These are phyloP conservation scores for Chymomyza amoena DNA, from an alignment of 2,888 invertebrate species.

Conservation along the genomic window DNA sequence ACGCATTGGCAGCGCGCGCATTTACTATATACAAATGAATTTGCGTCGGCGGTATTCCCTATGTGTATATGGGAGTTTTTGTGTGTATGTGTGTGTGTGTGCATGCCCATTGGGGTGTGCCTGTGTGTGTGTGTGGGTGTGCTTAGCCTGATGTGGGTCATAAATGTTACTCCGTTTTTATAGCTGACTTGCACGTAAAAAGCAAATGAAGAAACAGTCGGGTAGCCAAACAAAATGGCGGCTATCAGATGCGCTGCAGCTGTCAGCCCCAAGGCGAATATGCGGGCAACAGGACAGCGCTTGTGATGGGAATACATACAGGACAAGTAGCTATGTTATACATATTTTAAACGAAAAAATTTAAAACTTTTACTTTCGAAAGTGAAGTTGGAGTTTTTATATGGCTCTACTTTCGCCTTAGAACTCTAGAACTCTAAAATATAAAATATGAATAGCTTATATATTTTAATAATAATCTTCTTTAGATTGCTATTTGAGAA, in stretches of 20 bases:
- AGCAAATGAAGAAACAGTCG: slow-evolving; percentile 37
- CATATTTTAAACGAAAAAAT: not conserved
- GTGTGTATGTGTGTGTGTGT: slow-evolving; percentile 12
- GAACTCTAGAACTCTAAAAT: too few relatives aligned
- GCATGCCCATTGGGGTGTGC: slow-evolving; percentile 4
- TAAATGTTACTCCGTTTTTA: slow-evolving; percentile 74
- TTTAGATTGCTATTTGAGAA: too few relatives aligned
- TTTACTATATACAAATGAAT: not conserved
- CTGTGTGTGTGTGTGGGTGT: slow-evolving; percentile 21
- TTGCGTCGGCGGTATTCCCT: slow-evolving; percentile 5
- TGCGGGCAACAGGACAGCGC: slow-evolving; percentile 1
- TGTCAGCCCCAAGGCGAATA: not conserved
- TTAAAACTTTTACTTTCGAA: too few relatives aligned
- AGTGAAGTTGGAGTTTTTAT: too few relatives aligned
- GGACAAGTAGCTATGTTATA: not conserved
- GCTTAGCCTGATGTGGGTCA: slow-evolving; percentile 67
- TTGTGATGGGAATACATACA: not conserved
- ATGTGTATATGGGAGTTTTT: slow-evolving; percentile 14
- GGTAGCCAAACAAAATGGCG: slow-evolving; percentile 67
- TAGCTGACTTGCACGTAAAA: slow-evolving; percentile 71
- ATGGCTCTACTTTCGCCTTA: too few relatives aligned
- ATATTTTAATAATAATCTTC: too few relatives aligned
- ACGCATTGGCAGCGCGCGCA: slow-evolving; percentile 14
- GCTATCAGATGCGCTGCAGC: slow-evolving; percentile 32
- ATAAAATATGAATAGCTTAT: too few relatives aligned